Evolutionary conservation across 1,140 invertebrate species (phyloP), one percentile per base, ranked within the genome.

Genomic region (Scylla paramamosain): DNA sequence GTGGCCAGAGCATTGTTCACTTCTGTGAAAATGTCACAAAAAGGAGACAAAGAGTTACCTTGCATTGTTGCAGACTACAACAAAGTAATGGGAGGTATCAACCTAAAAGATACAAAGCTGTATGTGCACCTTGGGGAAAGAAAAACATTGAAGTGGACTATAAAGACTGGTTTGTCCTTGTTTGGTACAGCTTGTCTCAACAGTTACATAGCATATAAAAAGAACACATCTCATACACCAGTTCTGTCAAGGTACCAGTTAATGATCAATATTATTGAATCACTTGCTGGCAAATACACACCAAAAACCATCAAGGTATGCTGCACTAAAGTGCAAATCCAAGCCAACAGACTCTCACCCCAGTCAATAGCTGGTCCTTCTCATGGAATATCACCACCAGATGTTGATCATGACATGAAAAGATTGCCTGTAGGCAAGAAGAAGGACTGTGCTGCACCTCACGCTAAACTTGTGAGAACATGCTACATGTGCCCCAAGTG

Each of bases 51-150:
- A 90, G 25, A 90, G 31, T 48, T 90, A 25, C 88, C 88, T 8
- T 90, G 88, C 88, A 90, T 90, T 90, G 88, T 32, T 90, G 88
- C 88, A 32, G 88, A 90, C 88, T 90, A 31, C 45, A 90, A 90
- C 39, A 90, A 48, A 39, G 88, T 90, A 32, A 90, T 90, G 88
- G 88, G 88, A n/a, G 88, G 88, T 39, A 29, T 90, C 39, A 25
- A 45, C 45, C 29, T 90, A 28, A 90, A 90, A 48, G 88, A 90
- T 25, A 90, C 29, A 32, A 90, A 90, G 88, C 45, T 90, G 28
- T 90, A 90, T 45, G 39, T 39, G 25, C 32, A 90, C 39, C 88
- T 90, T 39, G 28, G 28, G 39, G 88, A 90, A 90, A 90, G 88
- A 48, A 90, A 31, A 84, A 84, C 29, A 10, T 39, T 90, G 25